Evolutionary conservation across 2,888 invertebrate genomes (phyloP), one percentile per base, ranked within the genome.

Genomic region (Melanargia galathea): DNA sequence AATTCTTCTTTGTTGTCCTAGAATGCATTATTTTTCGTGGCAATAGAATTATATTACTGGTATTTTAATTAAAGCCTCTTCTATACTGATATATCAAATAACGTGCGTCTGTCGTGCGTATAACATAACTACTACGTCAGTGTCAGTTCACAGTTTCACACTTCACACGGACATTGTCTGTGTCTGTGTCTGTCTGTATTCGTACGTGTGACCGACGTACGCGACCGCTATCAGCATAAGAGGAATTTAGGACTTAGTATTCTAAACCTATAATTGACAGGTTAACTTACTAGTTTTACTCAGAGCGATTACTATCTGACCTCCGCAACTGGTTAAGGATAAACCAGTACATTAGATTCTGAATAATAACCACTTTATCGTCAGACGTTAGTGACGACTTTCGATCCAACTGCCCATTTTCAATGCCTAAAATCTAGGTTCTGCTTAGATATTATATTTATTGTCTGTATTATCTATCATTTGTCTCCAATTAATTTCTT

Each of bases 401-500:
- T 30, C 8, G 3, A 33, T 35, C 52, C 52, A 20, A 52, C 20
- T 52, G 11, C 33, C 33, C 13, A 8, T 51, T 33, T 20, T 33
- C 10, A 33, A 30, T 51, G 20, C 22, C 45, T 22, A 22, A 3
- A 11, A 46, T 45, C 20, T 24, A 48, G 13, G n/a, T 49, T 30
- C 24, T 49, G 30, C 16, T 26, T 49, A 7, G 26, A 26, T 30
- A 49, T 49, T 26, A 4, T 10, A 35, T 4, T 18, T 10, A n/a
- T 35, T 35, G 35, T 33, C 20, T 35, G 2, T 35, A 35, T 30
- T 51, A 18, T 18, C n/a, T 33, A 30, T 51, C 33, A 33, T 33
- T 35, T 52, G 35, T 35, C 33, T 66, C 70, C 72, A 73, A 75
- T 77, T 75, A 75, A 74, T 74, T 65, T 60, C 68, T 75, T 73